Evolutionary conservation across 2,888 invertebrate species (phyloP), one percentile per base, ranked within the genome.

Genomic region (Trypoxylon attenuatum): DNA sequence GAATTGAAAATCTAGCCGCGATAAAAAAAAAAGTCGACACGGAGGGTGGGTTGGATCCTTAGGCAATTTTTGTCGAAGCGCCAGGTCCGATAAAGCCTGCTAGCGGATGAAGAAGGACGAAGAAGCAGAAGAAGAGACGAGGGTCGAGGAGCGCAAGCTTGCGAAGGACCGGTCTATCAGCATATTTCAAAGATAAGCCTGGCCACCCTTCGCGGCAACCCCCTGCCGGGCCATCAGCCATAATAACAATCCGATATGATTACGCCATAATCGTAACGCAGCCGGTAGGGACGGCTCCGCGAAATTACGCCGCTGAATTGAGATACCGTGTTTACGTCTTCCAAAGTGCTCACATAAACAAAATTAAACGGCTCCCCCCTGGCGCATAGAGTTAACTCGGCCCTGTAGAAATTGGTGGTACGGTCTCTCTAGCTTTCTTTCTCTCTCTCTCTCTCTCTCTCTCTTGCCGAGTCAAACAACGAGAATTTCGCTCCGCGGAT

Each of bases 181-280:
- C 85, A 86, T 87, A 87, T 86, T 87, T 87, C 85, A 86, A 83
- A 86, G 87, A 87, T 87, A 87, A 87, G 86, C 83, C 80, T 76
- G 73, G 67, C 71, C 76, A 69, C 80, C 79, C 78, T 74, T 65
- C 60, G 49, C 68, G 53, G 61, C 71, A 69, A 78, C 70, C 79
- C 77, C 78, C 75, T 71, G 77, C 81, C 78, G 81, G 80, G 80
- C 84, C 83, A 85, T 86, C 86, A 84, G 83, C 82, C 84, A 84
- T 86, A 85, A 87, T 87, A 87, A 87, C 86, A 86, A 87, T 86
- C 85, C 87, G 86, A 87, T 87, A 86, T 85, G 85, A 87, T 87
- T 87, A 84, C 84, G 78, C 85, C 81, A 86, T 86, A 86, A 86
- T 86, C 85, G 82, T 85, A 86, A 85, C 80, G 82, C 76, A 77